phyloP scores from a whole-genome alignment of 1,140 invertebrate species.

The Copidosoma floridanum region DNA sequence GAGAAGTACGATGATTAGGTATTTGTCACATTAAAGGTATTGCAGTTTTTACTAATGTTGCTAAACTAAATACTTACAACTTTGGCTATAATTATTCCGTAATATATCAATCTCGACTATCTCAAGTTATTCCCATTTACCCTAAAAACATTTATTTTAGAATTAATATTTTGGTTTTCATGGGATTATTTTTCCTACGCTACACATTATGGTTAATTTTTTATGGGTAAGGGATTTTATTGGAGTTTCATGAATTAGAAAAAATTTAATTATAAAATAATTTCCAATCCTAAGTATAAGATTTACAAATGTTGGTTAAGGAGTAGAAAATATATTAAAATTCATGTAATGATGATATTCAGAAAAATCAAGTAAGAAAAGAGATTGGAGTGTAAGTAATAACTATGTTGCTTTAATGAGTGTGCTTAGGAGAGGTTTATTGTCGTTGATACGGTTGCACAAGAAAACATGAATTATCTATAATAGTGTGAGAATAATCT shows the following conservation, averaged over 20 bases:
- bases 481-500: constrained; percentile 19
- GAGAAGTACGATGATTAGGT: background rate
- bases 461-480: constrained; percentile 49
- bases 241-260: no score
- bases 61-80: background rate
- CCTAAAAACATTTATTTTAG: no score
- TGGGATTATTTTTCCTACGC: no score
- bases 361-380: constrained; percentile 6
- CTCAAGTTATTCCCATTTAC: no score
- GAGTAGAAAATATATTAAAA: background rate
- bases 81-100: constrained; percentile 2
- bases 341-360: background rate
- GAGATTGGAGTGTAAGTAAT: background rate
- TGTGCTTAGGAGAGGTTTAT: constrained; percentile 17
- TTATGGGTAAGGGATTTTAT: no score
- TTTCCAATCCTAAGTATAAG: no score
- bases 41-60: no score
- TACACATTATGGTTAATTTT: no score
- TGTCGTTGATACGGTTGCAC: constrained; percentile 40
- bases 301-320: background rate
- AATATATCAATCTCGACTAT: background rate
- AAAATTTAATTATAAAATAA: no score
- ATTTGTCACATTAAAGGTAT: constrained; percentile 1
- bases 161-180: no score
- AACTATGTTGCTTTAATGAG: constrained; percentile 24